Percentiles rank a stretch among this genome's conserved stretches.
These are phyloP conservation scores for Erythrolamprus reginae DNA, from an alignment of 2,113 vertebrate genomes.

Conservation along the genomic window DNA sequence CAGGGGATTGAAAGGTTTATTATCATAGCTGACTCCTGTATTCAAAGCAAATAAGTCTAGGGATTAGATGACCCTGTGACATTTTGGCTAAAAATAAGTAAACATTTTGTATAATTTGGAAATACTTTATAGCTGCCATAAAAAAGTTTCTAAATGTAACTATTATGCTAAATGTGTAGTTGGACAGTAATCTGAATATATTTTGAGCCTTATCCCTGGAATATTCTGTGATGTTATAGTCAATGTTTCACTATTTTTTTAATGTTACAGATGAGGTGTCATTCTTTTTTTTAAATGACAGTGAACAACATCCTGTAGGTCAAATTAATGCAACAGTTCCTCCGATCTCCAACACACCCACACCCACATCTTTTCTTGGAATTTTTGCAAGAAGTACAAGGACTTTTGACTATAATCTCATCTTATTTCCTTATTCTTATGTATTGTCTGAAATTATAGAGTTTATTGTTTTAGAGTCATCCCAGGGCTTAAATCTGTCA, in stretches of 20 bases:
- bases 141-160: background rate
- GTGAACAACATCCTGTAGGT: background rate
- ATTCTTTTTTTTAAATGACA: background rate
- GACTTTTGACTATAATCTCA: background rate
- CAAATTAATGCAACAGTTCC: background rate
- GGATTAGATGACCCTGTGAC: background rate
- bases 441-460: background rate
- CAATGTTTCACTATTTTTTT: background rate
- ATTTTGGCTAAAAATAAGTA: background rate
- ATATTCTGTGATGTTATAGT: background rate
- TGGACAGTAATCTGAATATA: background rate
- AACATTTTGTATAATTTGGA: background rate
- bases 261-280: background rate
- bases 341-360: background rate
- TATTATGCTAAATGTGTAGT: background rate
- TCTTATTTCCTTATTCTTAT: background rate
- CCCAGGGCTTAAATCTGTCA: background rate
- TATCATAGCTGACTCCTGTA: background rate
- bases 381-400: background rate
- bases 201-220: background rate
- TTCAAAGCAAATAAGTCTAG: background rate
- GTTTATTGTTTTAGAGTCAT: no score
- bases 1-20: background rate
- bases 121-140: background rate
- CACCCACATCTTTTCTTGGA: background rate